Evolutionary conservation across 1,140 invertebrate species (phyloP), one percentile per base, ranked within the genome.

Genomic region (Ylistrum balloti): DNA sequence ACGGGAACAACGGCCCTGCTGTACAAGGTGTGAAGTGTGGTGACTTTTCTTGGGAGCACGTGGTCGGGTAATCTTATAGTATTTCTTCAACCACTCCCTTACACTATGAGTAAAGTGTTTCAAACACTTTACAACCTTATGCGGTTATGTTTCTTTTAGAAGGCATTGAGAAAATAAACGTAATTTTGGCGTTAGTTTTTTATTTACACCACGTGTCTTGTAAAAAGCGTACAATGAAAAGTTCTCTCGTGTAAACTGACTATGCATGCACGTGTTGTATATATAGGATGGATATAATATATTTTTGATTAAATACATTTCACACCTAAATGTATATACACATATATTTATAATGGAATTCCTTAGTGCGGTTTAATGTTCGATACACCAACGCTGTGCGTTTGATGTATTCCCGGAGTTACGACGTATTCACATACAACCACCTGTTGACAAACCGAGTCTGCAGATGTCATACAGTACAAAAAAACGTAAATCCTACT

Each of bases 11-110:
- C 56, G 56, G 22, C 56, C 22, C 56, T 28, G 56, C 1, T 28
- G 56, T 74, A 74, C 56, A 74, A 74, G 56, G 56, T 74, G 56
- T 74, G 56, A 74, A 74, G 5, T 74, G 56, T 74, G 56, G 56
- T 74, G 56, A 74, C 56, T 22, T 28, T 28, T 74, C 5, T 28
- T n/a, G 22, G 0, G 56, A 22, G 56, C 56, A 74, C 56, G 56
- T 74, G 56, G 56, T 74, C 28, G 56, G 45, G 5, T 74, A 74
- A 74, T 74, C 56, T n/a, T n/a, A 74, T 28, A 7, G 22, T 74
- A 28, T 74, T 74, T 74, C 7, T n/a, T 17, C n/a, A 74, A 7
- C 56, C 56, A 3, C n/a, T 74, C 22, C 56, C 56, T 28, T 28
- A 74, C 56, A 5, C 7, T 74, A 74, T 74, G 22, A 28, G 5